Evolutionary conservation across 2,113 vertebrate species (phyloP).

Genomic region (Heptranchias perlo): DNA sequence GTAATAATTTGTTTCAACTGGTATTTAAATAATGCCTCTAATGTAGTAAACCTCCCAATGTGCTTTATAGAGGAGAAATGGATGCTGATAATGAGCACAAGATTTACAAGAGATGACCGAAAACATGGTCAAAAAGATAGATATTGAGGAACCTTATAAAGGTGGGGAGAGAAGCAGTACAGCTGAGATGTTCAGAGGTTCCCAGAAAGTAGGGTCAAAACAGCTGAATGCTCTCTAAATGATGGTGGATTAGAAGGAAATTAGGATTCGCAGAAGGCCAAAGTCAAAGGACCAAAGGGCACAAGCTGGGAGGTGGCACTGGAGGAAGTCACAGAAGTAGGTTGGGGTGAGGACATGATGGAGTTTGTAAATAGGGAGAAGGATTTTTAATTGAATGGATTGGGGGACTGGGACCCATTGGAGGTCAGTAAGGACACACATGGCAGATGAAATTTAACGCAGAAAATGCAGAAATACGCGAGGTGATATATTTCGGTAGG

Average conservation of each 20-base stretch:
- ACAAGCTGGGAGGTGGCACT: too few species aligned
- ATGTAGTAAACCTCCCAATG: not conserved
- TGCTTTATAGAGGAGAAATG: not conserved
- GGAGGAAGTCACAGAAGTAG: not conserved
- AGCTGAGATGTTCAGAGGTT: too few species aligned
- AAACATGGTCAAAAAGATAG: not conserved
- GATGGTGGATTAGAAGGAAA: not conserved
- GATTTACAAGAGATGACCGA: not conserved
- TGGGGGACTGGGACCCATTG: not conserved
- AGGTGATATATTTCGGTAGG: too few species aligned
- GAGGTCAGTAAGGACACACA: not conserved
- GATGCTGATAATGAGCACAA: not conserved
- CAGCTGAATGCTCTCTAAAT: not conserved
- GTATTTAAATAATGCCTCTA: not conserved
- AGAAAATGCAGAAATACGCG: too few species aligned
- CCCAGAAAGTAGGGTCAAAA: not conserved
- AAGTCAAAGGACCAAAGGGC: not conserved
- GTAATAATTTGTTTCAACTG: too few species aligned
- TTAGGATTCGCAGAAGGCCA: not conserved
- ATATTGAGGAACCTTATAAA: not conserved
- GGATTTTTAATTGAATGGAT: not conserved
- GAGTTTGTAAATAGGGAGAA: not conserved
- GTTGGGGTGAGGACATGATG: not conserved
- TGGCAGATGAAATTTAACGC: not conserved
- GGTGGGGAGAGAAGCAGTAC: too few species aligned